Evolutionary conservation across 2,888 invertebrate species (phyloP), one percentile per base, ranked within the genome.

Genomic region (Macropis europaea): DNA sequence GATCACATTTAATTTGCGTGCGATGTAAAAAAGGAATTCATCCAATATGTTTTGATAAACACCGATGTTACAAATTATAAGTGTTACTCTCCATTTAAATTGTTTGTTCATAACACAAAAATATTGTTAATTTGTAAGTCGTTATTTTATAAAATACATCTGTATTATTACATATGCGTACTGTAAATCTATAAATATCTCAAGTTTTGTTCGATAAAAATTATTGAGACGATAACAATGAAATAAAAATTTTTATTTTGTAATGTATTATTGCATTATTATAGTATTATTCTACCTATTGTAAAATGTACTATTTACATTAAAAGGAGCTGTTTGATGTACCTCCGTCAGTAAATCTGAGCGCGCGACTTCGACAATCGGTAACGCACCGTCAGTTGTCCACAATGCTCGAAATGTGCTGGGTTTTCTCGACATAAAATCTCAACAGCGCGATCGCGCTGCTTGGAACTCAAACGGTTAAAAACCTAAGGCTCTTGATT

Each of bases 171-270:
- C 45, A 57, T 57, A 45, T 57, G 30, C 36, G 43, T 57, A 45
- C 43, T 15, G 28, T 45, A 57, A 57, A 45, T 45, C 45, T 26
- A 57, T 45, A 57, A 57, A 57, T 57, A 57, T 57, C 30, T 57
- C 32, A 57, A 45, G 57, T 45, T 57, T 57, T 45, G 22, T 57
- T 45, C 45, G 22, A 17, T 57, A 57, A 57, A 57, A 43, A 57
- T 57, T 43, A 57, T 57, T 57, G 57, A 45, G 43, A 57, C 45
- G 45, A 45, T 57, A 57, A 57, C 45, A 57, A 57, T 57, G 42
- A 57, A 57, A 57, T 57, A 57, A 60, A 60, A 60, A 60, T 60
- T 36, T 50, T 34, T 48, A 26, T 13, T 24, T 50, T 50, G 30
- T 43, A 59, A n/a, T n/a, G n/a, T n/a, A n/a, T n/a, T n/a, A n/a